These are phyloP conservation scores for Hemaris fuciformis DNA, from an alignment of 2,888 invertebrate genomes.

Conservation along the genomic window DNA sequence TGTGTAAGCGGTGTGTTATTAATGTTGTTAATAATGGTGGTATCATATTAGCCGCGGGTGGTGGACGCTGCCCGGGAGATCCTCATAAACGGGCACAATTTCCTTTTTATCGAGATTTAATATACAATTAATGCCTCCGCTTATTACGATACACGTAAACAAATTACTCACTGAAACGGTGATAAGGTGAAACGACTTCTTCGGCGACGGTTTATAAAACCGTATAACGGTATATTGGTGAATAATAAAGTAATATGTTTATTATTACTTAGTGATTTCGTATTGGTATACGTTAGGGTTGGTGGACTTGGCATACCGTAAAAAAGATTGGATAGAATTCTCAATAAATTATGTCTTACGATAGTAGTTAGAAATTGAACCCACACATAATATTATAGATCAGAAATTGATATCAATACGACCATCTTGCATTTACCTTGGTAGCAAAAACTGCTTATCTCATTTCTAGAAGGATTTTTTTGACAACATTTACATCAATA, in stretches of 20 bases:
- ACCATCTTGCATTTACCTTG: too few species aligned
- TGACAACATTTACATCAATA: too few species aligned
- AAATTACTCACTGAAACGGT: background rate
- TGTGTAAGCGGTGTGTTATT: slow-evolving; percentile 5
- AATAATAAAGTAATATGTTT: background rate
- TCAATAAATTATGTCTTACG: too few species aligned
- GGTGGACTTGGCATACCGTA: too few species aligned
- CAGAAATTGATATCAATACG: too few species aligned
- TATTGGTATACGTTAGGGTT: too few species aligned
- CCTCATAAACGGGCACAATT: slow-evolving; percentile 31
- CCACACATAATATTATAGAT: too few species aligned
- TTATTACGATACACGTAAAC: background rate
- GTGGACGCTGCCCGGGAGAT: background rate
- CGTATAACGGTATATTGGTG: background rate
- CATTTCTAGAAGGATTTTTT: too few species aligned
- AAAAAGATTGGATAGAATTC: too few species aligned
- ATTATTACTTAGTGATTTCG: too few species aligned
- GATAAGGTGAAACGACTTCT: background rate
- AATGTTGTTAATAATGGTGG: background rate
- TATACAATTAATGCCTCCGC: slow-evolving; percentile 27
- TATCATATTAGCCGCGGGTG: background rate
- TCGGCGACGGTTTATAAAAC: background rate
- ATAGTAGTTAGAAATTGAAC: too few species aligned
- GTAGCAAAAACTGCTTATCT: too few species aligned
- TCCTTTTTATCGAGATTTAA: slow-evolving; percentile 39